Evolutionary conservation across 1,140 invertebrate genomes (phyloP).

Genomic region (Bombus difficillimus): DNA sequence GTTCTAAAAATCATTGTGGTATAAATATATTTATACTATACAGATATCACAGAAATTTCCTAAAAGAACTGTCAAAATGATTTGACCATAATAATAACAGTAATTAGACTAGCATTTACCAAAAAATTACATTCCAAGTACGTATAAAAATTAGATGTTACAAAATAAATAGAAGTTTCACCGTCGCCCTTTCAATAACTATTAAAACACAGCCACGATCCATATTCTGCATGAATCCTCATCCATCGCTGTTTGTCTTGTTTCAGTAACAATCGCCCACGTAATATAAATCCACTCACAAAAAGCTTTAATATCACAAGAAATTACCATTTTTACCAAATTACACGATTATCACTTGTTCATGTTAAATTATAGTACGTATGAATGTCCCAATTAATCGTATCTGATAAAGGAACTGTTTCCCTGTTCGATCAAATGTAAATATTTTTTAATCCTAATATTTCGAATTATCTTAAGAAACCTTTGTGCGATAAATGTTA

Average conservation of each 20-base stretch:
- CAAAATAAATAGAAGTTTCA: background rate
- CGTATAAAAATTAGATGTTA: background rate
- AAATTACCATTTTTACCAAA: background rate
- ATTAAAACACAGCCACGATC: background rate
- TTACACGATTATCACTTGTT: background rate
- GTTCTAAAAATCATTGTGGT: too few relatives aligned
- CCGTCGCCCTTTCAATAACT: background rate
- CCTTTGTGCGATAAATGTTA: background rate
- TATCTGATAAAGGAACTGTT: background rate
- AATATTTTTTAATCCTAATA: background rate
- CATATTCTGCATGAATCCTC: conserved; percentile 2
- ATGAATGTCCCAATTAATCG: background rate
- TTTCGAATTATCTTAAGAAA: background rate
- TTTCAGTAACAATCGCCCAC: background rate
- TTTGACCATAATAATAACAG: too few relatives aligned
- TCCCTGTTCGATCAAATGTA: background rate
- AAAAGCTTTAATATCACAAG: background rate
- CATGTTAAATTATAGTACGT: background rate
- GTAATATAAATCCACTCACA: background rate
- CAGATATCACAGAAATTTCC: too few relatives aligned
- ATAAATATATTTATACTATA: too few relatives aligned
- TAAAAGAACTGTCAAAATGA: too few relatives aligned
- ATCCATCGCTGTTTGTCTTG: background rate
- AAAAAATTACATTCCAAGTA: background rate
- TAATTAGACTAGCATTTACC: background rate